Base-by-base conservation (phyloP, 64 coral and sea anemone genomes). In the Platygyra sinensis region DNA sequence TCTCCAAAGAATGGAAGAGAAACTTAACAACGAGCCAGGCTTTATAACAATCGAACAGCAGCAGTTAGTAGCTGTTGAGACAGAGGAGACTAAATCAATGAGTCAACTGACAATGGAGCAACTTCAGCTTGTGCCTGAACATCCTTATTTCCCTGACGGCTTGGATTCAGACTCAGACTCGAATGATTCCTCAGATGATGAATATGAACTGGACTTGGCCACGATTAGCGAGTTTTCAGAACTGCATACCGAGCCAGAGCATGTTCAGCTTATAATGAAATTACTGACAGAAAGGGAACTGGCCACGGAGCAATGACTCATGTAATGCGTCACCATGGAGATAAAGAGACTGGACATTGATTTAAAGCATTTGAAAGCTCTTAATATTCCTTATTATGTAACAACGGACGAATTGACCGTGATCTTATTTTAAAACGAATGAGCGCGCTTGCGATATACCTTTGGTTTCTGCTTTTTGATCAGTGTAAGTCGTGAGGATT, bases 121-220 rank as follows among this genome's bases (percentile, higher is more conserved):
- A 57, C 54, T 61, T 19, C 78, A 62, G 24, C 54, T 80, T 61
- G 55, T 61, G 11, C 54, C 78, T 1, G 54, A 77, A 13, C 16
- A 19, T 18, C 29, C 52, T 25, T 60, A 80, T 80, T 61, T 61
- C 14, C 49, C 51, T 31, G 57, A 63, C 18, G 27, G 30, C 31
- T 80, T n/a, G 22, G 42, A 77, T 77, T 77, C 75, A 17, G 75
- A 77, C 5, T 80, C 78, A 59, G 65, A 29, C 65, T 69, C 65
- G 0, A n/a, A 69, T 69, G 65, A 25, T n/a, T 20, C 20, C 4
- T 80, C 78, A 7, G 78, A 80, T 3, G 78, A 80, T 31, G 78
- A 80, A 80, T 62, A 32, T 29, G 78, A 60, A 30, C 55, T 80
- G 54, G 78, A 80, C 30, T 20, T 61, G 14, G 78, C 57, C 13